Conservation (phyloP, 2,797 vertebrate genomes). For the Anniella stebbinsi region DNA sequence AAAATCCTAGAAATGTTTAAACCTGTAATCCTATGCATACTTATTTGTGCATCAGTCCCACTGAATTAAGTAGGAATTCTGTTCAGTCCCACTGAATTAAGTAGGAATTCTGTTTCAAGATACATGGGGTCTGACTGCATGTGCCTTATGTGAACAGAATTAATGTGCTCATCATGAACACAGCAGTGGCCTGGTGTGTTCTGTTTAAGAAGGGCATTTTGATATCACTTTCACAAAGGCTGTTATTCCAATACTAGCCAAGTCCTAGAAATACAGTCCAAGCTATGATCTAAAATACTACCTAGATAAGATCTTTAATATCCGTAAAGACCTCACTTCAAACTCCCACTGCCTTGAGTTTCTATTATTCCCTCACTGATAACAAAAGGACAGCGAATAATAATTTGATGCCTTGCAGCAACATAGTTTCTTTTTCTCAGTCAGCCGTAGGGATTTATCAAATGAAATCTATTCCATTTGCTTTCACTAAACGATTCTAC, state of each 20-base stretch:
- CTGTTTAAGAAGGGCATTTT: fast-evolving
- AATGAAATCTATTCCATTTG: constrained; percentile 2
- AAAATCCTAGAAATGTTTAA: constrained; percentile 1
- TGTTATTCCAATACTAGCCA: not conserved
- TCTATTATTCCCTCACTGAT: constrained; percentile 18
- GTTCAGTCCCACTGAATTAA: not conserved
- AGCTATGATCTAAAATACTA: fast-evolving
- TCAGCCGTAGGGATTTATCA: constrained; percentile 24
- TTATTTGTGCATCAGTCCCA: not conserved
- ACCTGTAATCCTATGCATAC: not conserved
- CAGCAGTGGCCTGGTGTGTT: not conserved
- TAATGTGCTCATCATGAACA: not conserved
- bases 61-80: not conserved
- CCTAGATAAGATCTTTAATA: constrained; percentile 81
- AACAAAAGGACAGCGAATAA: constrained; percentile 21
- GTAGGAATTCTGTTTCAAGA: not conserved
- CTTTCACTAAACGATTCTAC: not conserved
- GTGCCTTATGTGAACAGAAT: not conserved
- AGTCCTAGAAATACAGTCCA: not conserved
- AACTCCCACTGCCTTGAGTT: constrained; percentile 13
- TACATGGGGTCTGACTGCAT: not conserved
- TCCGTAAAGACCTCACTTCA: constrained; percentile 66
- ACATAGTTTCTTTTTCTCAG: constrained; percentile 5
- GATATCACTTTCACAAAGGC: not conserved
- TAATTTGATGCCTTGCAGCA: constrained; percentile 10